phyloP scores from a whole-genome alignment of 2,888 invertebrate species.

The Xestia rhomboidea region DNA sequence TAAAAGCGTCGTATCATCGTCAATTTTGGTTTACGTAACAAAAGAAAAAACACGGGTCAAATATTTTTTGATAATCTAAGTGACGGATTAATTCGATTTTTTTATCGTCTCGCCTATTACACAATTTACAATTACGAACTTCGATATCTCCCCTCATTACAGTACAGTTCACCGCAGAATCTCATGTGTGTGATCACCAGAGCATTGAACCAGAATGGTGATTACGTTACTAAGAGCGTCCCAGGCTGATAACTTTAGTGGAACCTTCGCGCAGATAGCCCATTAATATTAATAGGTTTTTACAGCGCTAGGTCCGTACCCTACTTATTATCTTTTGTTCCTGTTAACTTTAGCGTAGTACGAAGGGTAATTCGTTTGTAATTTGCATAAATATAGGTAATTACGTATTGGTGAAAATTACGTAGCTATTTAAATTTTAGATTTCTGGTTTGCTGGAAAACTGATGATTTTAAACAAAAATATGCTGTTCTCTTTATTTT shows the following conservation, averaged over 20 bases:
- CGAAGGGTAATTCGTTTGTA: constrained; percentile 44
- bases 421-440: neutral
- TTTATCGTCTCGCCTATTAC: too few relatives aligned
- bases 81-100: too few relatives aligned
- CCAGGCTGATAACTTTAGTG: constrained; percentile 60
- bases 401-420: constrained; percentile 32
- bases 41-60: too few relatives aligned
- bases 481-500: neutral
- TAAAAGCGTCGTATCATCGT: too few relatives aligned
- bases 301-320: constrained; percentile 51
- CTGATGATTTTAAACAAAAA: neutral
- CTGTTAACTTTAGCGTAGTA: constrained; percentile 44
- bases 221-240: constrained; percentile 54
- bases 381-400: constrained; percentile 51
- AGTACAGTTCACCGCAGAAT: constrained; percentile 29
- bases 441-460: neutral
- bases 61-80: too few relatives aligned
- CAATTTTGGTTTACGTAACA: too few relatives aligned
- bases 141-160: constrained; percentile 27
- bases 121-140: constrained; percentile 29
- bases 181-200: constrained; percentile 53
- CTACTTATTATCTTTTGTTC: constrained; percentile 64
- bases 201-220: constrained; percentile 61
- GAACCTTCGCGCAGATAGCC: constrained; percentile 56
- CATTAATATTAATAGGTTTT: constrained; percentile 68